Evolutionary conservation across 1,140 invertebrate genomes (phyloP).

Genomic region (Lasaia peninsularis): DNA sequence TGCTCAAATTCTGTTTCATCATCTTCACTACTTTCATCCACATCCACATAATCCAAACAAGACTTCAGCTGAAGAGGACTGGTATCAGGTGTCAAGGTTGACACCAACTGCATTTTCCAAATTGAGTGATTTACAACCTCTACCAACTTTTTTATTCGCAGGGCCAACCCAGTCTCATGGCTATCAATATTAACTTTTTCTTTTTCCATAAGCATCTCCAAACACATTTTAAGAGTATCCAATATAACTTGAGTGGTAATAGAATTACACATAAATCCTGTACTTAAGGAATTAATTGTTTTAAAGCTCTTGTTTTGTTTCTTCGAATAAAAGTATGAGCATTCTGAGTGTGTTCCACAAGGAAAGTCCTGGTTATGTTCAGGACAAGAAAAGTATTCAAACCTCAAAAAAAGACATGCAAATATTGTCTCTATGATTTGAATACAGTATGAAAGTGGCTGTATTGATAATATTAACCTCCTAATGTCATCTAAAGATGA

Average conservation of each 20-base stretch:
- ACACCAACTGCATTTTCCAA: constrained; percentile 71
- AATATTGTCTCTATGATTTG: constrained; percentile 74
- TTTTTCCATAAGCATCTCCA: constrained; percentile 51
- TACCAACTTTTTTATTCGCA: constrained; percentile 49
- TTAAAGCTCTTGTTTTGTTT: constrained; percentile 53
- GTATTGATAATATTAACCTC: constrained; percentile 59
- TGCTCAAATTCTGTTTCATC: constrained; percentile 51
- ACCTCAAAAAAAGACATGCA: constrained; percentile 69
- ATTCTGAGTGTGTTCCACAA: constrained; percentile 69
- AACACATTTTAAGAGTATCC: constrained; percentile 64
- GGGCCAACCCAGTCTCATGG: constrained; percentile 32
- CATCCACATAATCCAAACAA: constrained; percentile 67
- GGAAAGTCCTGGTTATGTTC: constrained; percentile 58
- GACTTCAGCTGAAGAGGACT: constrained; percentile 55
- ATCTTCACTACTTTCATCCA: constrained; percentile 66
- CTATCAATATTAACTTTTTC: constrained; percentile 36
- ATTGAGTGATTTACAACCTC: constrained; percentile 68
- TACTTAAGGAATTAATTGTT: constrained; percentile 35
- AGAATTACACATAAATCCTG: constrained; percentile 69
- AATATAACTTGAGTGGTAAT: constrained; percentile 65
- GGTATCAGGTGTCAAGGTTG: constrained; percentile 61
- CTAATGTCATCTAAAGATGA: constrained; percentile 66
- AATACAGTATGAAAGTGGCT: constrained; percentile 59
- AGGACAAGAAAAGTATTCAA: constrained; percentile 69
- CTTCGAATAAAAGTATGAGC: constrained; percentile 73